Base-by-base conservation (phyloP, 2,113 vertebrate species). In the Pteropus alecto region DNA sequence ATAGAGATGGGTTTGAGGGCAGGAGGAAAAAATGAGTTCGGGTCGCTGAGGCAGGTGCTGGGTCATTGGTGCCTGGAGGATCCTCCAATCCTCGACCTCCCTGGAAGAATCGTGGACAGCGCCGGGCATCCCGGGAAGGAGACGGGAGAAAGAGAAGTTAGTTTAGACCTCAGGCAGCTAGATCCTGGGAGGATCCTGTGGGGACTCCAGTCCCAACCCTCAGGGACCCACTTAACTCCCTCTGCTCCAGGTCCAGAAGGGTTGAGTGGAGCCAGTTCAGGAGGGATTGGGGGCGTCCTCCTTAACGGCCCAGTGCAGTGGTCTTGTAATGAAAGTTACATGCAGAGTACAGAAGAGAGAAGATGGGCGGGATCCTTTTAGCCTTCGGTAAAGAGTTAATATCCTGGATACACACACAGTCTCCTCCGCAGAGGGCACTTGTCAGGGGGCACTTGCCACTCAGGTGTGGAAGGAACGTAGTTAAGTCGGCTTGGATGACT, bases 391-490 rank as follows among this genome's bases (percentile, higher is more conserved):
- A n/a, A 67, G 9, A 82, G 67, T 79, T 90, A 0, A 22, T 83
- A 28, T 7, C 95, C 79, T 71, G 8, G 7, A 7, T 0, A 73
- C 81, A 86, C 79, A 13, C n/a, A 41, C 68, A 97, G 87, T 84
- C 79, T 92, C 92, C 88, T 97, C 67, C 0, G 58, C 71, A 95
- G 96, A 96, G 98, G 97, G 65, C 28, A 68, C 77, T 92, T 94
- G 51, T 74, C 26, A 26, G 67, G 65, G 63, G 43, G 86, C 71
- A 58, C 61, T 30, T 60, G 56, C 60, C 61, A 33, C 76, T 77
- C 56, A 11, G 35, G 46, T 81, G 71, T 93, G 84, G 74, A 85
- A 85, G 81, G 65, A 92, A 85, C 43, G 5, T 77, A n/a, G 63
- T 30, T 51, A 9, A 95, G 30, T 48, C 10, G 6, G 65, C 56